Evolutionary conservation across 2,113 vertebrate species (phyloP).

Genomic region (Pelvicachromis taeniatus): DNA sequence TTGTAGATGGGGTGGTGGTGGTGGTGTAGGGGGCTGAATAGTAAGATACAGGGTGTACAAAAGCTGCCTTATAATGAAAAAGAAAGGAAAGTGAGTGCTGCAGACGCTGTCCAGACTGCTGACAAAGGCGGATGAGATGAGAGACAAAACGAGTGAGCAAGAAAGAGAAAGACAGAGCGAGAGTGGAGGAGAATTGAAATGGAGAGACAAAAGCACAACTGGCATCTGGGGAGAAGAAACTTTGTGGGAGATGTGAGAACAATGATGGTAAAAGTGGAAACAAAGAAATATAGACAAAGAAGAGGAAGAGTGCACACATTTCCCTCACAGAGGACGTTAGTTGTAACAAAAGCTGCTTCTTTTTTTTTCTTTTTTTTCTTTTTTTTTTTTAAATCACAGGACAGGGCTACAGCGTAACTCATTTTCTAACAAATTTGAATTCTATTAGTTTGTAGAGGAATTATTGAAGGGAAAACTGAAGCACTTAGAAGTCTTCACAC

Average conservation of each 20-base stretch:
- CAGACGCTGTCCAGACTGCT: conserved; percentile 41
- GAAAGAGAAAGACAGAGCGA: background rate
- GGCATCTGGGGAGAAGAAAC: background rate
- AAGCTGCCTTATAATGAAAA: conserved; percentile 47
- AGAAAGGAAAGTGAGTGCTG: conserved; percentile 15
- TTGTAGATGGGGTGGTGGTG: background rate
- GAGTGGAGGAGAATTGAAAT: background rate
- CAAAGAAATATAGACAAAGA: background rate
- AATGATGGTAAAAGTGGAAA: conserved; percentile 4
- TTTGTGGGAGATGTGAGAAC: background rate
- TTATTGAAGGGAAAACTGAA: background rate
- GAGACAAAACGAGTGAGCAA: background rate
- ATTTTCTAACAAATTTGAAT: background rate
- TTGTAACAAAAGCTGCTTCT: background rate
- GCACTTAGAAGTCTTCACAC: background rate
- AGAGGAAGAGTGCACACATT: background rate
- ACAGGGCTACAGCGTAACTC: background rate
- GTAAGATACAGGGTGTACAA: conserved; percentile 9
- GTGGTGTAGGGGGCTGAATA: background rate
- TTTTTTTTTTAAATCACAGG: background rate
- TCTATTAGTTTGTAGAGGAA: background rate
- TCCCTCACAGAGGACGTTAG: background rate
- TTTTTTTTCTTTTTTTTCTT: too few species aligned
- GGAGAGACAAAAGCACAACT: background rate
- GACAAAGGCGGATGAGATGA: conserved; percentile 21